Evolutionary conservation across 1,140 invertebrate species (phyloP), one percentile per base, ranked within the genome.

Genomic region (Melipona quadrifasciata): DNA sequence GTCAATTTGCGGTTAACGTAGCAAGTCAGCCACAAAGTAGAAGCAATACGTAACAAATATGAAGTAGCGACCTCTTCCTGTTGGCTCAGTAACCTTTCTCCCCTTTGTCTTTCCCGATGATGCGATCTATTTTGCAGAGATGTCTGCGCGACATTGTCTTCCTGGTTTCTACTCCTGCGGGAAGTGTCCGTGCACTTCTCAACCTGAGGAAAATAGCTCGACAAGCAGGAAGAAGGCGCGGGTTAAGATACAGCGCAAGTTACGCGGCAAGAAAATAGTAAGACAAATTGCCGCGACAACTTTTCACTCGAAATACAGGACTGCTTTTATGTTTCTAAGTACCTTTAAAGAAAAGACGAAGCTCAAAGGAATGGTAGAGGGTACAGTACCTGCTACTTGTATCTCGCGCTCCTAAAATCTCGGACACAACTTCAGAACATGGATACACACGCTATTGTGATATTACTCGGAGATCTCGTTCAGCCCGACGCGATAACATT

Each of bases 61-160:
- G 67, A 78, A 64, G 16, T 19, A 55, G 31, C 27, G 19, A 47
- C 55, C 21, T 16, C 12, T 51, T 39, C 47, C 19, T 12, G 67
- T 71, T 72, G 19, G 19, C 11, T 67, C 21, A n/a, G 57, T 65
- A 80, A 84, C 53, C 17, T 80, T n/a, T 61, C 17, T 47, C 39
- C 34, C 39, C 27, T 82, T 82, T 70, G 61, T 76, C 64, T 75
- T 76, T 70, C 47, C 19, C 55, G 53, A 24, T 53, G 47, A 85
- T 74, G 64, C 47, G 79, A 82, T 85, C 55, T 82, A 85, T 85
- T 82, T 85, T 57, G 65, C n/a, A 71, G 64, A 70, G 82, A 76
- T 64, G 72, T 68, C 68, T 80, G 78, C 31, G 34, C 31, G 65
- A 82, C 65, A 17, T 70, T 80, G 80, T 76, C 71, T 85, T 85